A percentile compares a stretch with the other conserved stretches of the same genome.
phyloP scores from a whole-genome alignment of 2,797 vertebrate species.

The Chrosomus eos region DNA sequence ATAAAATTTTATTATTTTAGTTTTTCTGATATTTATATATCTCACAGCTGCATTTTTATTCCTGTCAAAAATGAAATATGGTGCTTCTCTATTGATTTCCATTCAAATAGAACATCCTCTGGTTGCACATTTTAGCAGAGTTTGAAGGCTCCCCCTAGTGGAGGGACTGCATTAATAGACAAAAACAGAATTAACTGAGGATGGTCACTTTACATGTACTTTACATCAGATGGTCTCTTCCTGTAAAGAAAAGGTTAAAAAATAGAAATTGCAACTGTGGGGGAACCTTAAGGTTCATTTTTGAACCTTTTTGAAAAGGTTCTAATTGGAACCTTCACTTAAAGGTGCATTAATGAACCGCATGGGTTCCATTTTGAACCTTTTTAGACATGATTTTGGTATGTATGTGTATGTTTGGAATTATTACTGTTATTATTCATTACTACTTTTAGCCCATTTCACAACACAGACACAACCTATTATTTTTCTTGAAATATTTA shows the following conservation, averaged over 20 bases:
- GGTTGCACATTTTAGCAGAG: not conserved
- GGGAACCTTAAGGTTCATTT: not conserved
- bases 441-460: too few relatives aligned
- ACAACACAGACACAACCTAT: too few relatives aligned
- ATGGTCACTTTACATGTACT: not conserved
- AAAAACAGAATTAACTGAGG: not conserved
- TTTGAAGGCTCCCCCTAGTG: conserved; percentile 7
- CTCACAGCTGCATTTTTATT: not conserved
- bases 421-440: not conserved
- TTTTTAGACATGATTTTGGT: not conserved
- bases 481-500: not conserved
- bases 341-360: not conserved
- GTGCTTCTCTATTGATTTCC: not conserved
- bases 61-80: not conserved
- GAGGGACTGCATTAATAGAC: not conserved
- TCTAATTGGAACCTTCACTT: not conserved
- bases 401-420: not conserved
- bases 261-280: too few relatives aligned
- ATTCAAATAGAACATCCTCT: not conserved
- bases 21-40: not conserved
- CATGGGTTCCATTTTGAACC: not conserved
- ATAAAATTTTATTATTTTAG: too few relatives aligned
- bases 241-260: not conserved
- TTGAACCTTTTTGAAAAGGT: not conserved
- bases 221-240: not conserved